Evolutionary conservation across 2,797 vertebrate genomes (phyloP).

Genomic region (Phylloscopus collybita): DNA sequence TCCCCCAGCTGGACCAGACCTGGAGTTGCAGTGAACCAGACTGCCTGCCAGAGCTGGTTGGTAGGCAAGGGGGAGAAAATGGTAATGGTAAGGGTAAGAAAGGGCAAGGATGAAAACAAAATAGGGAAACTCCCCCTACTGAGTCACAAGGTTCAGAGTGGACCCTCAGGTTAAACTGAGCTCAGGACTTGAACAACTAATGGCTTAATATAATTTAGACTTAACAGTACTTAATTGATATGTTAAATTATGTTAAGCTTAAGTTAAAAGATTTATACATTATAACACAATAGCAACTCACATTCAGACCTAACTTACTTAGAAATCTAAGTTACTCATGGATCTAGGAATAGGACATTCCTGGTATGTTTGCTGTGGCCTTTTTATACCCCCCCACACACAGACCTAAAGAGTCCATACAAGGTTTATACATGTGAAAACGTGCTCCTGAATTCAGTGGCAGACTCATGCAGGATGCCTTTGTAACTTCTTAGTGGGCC

Average conservation of each 20-base stretch:
- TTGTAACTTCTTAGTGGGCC: accelerated
- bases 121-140: too few species aligned
- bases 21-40: not conserved
- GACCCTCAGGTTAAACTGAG: not conserved
- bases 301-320: not conserved
- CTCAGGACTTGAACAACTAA: too few species aligned
- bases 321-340: not conserved
- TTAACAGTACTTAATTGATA: not conserved
- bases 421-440: not conserved
- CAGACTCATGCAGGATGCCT: not conserved
- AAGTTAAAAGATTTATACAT: not conserved
- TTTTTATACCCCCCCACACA: not conserved
- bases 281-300: accelerated
- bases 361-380: not conserved
- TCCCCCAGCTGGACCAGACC: not conserved
- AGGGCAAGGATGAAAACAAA: not conserved
- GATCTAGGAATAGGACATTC: not conserved
- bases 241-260: not conserved
- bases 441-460: not conserved
- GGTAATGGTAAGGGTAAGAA: not conserved
- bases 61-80: not conserved
- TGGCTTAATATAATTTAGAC: not conserved
- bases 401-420: not conserved
- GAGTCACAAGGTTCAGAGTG: not conserved
- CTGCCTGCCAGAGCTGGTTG: not conserved